Conservation (phyloP, 1,140 invertebrate genomes). For the Macrostomum lignano region DNA sequence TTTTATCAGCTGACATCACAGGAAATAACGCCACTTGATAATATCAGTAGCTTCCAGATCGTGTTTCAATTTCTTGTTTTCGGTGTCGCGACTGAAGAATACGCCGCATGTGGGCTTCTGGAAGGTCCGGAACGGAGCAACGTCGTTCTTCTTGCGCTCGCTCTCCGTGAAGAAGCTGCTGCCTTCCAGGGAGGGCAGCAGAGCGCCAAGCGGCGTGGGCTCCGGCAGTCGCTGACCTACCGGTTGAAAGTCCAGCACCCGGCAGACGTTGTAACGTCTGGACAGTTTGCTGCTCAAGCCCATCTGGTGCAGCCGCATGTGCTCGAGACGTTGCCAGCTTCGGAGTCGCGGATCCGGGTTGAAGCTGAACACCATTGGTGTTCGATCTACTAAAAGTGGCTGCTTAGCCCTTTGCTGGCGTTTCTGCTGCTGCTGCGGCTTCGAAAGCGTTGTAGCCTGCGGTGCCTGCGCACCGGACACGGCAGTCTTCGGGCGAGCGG, state of each 20-base stretch:
- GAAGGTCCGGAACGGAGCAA: constrained; percentile 19
- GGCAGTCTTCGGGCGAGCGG: too few relatives aligned
- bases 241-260: constrained; percentile 8
- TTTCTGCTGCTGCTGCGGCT: too few relatives aligned
- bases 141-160: constrained; percentile 11
- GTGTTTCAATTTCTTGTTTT: constrained; percentile 19
- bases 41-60: constrained; percentile 19
- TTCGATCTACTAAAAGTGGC: too few relatives aligned
- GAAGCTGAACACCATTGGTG: constrained; percentile 8
- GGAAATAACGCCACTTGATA: constrained; percentile 21
- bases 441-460: too few relatives aligned
- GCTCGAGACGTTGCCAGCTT: constrained; percentile 15
- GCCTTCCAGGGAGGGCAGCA: not conserved
- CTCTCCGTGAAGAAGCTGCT: constrained; percentile 7
- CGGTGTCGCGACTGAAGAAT: constrained; percentile 17
- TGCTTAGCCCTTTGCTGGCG: too few relatives aligned
- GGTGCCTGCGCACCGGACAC: too few relatives aligned
- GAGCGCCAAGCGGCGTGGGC: constrained; percentile 1
- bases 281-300: constrained; percentile 9
- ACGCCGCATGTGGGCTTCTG: constrained; percentile 20
- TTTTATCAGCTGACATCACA: too few relatives aligned
- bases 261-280: constrained; percentile 2
- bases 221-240: constrained; percentile 5
- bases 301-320: constrained; percentile 12
- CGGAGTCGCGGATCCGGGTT: constrained; percentile 11